Percentiles rank a stretch among this genome's conserved stretches.
These are phyloP conservation scores for Autographa gamma DNA, from an alignment of 2,888 invertebrate genomes.

Conservation along the genomic window DNA sequence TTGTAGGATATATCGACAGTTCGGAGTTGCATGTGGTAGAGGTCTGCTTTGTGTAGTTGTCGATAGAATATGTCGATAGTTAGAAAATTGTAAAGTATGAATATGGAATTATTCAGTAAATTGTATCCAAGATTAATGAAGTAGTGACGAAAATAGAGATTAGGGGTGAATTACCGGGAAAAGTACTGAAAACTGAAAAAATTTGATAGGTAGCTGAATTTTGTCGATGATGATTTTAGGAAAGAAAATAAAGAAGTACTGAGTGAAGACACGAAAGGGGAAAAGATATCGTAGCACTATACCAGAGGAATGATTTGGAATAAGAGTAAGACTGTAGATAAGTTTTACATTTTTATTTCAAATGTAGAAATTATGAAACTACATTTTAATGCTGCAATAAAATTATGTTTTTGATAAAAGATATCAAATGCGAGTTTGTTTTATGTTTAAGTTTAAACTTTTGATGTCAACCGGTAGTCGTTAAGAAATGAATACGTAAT, in stretches of 20 bases:
- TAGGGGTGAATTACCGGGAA: no score
- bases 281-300: no score
- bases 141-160: no score
- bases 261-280: no score
- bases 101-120: no score
- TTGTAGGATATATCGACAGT: slow-evolving; percentile 20
- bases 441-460: slow-evolving; percentile 29
- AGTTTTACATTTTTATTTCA: slow-evolving; percentile 2
- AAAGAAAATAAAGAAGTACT: no score
- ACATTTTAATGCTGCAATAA: slow-evolving; percentile 24
- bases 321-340: no score
- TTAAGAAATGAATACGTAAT: slow-evolving; percentile 55
- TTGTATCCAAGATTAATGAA: no score
- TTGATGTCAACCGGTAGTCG: slow-evolving; percentile 55
- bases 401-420: slow-evolving; percentile 33
- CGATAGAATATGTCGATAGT: slow-evolving; percentile 13
- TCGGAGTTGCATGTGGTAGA: not conserved
- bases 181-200: no score
- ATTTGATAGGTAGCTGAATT: no score
- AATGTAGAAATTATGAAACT: slow-evolving; percentile 11
- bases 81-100: not conserved
- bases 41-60: not conserved
- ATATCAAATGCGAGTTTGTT: slow-evolving; percentile 29
- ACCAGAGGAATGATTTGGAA: no score
- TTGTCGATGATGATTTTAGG: no score